Base-by-base conservation (phyloP, 1,140 invertebrate species). In the Heliconius hewitsoni region DNA sequence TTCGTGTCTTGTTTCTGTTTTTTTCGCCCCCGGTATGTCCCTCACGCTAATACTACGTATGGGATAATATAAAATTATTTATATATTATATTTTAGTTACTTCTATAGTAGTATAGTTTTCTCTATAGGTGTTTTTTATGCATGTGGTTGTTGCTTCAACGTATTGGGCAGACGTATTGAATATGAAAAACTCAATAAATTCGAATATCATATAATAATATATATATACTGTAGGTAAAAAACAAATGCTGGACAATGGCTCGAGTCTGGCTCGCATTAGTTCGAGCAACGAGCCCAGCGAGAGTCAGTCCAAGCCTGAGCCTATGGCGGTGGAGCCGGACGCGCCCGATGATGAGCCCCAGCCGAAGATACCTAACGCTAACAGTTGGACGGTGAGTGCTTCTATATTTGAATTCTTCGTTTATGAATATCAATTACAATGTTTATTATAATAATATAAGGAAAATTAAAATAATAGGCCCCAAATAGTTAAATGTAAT, bases 301-400 rank as follows among this genome's bases (percentile, higher is more conserved):
- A 77, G 39, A 88, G 79, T 39, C 34, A 82, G 27, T 27, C 42
- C 70, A 84, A 80, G 80, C n/a, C 82, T 74, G 86, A 83, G 81
- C 52, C 39, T 27, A 73, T 81, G 76, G 76, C 74, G 50, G 76
- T 76, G n/a, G 83, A 82, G 0, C 82, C 77, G n/a, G 85, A 85
- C 19, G 55, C 82, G 42, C 9, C 86, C 0, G 73, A 73, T 13
- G 84, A 83, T 8, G 79, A 80, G 6, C 77, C 34, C 9, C 82
- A 81, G 46, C 80, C 87, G 6, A 90, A 89, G 75, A 84, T 92
- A 76, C 88, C 88, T 9, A 92, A 92, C 75, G 92, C 87, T 37
- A 86, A 87, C 71, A 92, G 90, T 76, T 93, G 92, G 92, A 93
- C 79, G 11, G 92, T 93, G 34, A 89, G 90, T 89, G 0, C 18